Percentiles rank a stretch among this genome's conserved stretches.
These are phyloP conservation scores for Manis pentadactyla DNA, from an alignment of 2,797 vertebrate species.

Conservation along the genomic window DNA sequence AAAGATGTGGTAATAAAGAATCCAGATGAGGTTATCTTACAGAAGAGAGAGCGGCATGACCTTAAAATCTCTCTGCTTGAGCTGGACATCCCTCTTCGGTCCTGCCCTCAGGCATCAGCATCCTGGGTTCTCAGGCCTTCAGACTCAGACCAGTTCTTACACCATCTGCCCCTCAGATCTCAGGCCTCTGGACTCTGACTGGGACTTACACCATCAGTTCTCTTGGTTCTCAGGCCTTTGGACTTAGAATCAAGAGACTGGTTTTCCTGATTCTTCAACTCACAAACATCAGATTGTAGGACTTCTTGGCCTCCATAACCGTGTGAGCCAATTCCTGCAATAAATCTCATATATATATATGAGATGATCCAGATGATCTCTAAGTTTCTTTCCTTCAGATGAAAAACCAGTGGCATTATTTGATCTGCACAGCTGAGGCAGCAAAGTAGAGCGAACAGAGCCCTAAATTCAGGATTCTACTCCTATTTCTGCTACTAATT, in stretches of 20 bases:
- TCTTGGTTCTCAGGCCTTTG: not conserved
- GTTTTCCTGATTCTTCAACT: not conserved
- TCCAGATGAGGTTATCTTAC: not conserved
- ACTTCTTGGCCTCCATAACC: not conserved
- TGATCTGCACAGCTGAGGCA: not conserved
- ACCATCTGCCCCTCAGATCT: not conserved
- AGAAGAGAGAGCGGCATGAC: not conserved
- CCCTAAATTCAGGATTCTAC: not conserved
- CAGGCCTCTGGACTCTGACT: not conserved
- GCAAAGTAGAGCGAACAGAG: not conserved
- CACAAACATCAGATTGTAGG: not conserved
- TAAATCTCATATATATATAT: not conserved
- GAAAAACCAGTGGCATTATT: not conserved
- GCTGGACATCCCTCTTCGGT: not conserved
- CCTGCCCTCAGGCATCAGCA: not conserved
- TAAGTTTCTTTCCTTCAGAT: not conserved
- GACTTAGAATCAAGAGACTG: not conserved
- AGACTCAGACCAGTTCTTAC: not conserved
- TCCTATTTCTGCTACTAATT: not conserved
- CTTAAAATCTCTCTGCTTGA: not conserved
- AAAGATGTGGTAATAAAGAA: not conserved
- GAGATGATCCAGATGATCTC: not conserved
- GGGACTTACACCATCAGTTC: too few relatives aligned
- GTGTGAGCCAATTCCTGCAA: not conserved
- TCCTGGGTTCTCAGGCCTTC: not conserved